phyloP scores from a whole-genome alignment of 2,113 vertebrate genomes.

The Vulpes vulpes region DNA sequence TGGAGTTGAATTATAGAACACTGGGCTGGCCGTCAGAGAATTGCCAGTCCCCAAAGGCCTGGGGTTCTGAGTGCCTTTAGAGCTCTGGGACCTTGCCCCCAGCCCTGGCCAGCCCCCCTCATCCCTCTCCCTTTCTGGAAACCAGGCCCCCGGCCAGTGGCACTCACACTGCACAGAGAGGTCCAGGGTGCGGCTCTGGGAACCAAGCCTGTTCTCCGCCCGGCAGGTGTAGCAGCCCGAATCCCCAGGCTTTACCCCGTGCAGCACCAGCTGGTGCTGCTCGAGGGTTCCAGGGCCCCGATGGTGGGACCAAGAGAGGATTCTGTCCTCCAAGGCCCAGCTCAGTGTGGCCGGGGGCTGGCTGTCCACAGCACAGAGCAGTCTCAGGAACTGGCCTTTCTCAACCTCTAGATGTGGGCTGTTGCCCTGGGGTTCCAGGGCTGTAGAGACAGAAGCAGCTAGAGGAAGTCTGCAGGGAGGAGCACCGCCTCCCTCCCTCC shows the following conservation, averaged over 20 bases:
- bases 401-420: background rate
- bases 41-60: rapidly evolving
- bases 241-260: background rate
- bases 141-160: background rate
- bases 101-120: background rate
- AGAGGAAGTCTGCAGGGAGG: background rate
- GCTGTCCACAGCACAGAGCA: conserved; percentile 64
- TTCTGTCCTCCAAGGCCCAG: conserved; percentile 63
- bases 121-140: background rate
- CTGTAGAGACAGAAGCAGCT: background rate
- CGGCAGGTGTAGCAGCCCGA: conserved; percentile 72
- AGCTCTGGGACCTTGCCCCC: background rate
- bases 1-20: background rate
- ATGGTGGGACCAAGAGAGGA: background rate
- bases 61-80: background rate
- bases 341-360: background rate
- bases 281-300: background rate
- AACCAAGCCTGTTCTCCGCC: conserved; percentile 45
- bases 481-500: rapidly evolving
- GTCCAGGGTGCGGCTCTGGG: background rate
- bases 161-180: conserved; percentile 76
- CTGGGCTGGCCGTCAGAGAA: background rate
- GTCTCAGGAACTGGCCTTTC: conserved; percentile 65
- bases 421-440: background rate
- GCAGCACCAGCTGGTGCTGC: conserved; percentile 48